These are phyloP conservation scores for Callaeas wilsoni DNA, from an alignment of 2,113 vertebrate genomes.

Conservation along the genomic window DNA sequence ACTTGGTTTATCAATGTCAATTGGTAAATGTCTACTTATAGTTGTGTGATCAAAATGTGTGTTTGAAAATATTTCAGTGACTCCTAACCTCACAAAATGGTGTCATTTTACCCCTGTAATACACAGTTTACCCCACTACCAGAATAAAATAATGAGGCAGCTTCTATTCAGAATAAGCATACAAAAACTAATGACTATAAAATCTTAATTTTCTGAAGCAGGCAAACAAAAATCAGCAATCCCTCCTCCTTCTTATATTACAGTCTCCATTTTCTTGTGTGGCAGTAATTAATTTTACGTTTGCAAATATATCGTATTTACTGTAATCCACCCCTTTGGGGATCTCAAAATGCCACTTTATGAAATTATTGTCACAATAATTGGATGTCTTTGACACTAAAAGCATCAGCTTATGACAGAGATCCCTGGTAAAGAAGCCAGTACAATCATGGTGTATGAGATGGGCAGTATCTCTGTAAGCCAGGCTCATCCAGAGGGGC, in stretches of 20 bases:
- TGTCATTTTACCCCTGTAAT: background rate
- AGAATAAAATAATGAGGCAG: background rate
- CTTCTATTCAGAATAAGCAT: background rate
- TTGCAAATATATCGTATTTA: background rate
- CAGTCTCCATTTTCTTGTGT: background rate
- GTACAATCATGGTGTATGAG: background rate
- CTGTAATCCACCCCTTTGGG: background rate
- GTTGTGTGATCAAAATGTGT: background rate
- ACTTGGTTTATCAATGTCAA: background rate
- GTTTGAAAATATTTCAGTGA: background rate
- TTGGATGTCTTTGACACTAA: background rate
- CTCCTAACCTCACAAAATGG: background rate
- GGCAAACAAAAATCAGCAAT: background rate
- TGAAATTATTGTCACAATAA: background rate
- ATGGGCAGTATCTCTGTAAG: background rate
- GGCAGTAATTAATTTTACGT: background rate
- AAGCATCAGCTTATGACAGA: background rate
- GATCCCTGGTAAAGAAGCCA: background rate
- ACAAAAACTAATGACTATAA: background rate
- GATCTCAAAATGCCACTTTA: background rate
- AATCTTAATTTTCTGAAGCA: background rate
- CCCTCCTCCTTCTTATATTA: background rate
- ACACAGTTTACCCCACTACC: background rate
- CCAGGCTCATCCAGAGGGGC: background rate
- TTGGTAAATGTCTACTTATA: background rate